These are phyloP conservation scores for Hippocampus abdominalis DNA, from an alignment of 2,113 vertebrate species.

Conservation along the genomic window DNA sequence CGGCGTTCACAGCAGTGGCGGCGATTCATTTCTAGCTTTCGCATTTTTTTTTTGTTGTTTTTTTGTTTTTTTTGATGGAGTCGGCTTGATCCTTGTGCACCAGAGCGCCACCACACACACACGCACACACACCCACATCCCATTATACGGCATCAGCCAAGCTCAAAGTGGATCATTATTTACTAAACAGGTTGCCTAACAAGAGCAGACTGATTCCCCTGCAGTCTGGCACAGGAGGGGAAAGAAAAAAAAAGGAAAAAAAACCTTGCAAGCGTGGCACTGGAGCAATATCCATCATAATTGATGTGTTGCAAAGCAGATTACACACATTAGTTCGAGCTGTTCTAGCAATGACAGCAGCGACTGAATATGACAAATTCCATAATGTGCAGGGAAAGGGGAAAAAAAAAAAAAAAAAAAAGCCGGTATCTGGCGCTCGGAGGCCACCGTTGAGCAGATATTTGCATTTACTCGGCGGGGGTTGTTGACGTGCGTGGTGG, in stretches of 20 bases:
- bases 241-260: slow-evolving; percentile 31
- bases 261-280: slow-evolving; percentile 64
- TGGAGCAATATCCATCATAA: slow-evolving; percentile 79
- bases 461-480: slow-evolving; percentile 50
- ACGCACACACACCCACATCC: slow-evolving; percentile 25
- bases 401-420: slow-evolving; percentile 1
- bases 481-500: slow-evolving; percentile 28
- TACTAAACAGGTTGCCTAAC: slow-evolving; percentile 80
- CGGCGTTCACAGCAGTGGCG: slow-evolving; percentile 18
- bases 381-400: slow-evolving; percentile 62
- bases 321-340: slow-evolving; percentile 81
- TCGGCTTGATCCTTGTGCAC: slow-evolving; percentile 51
- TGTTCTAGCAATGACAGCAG: slow-evolving; percentile 78
- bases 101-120: slow-evolving; percentile 15
- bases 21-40: slow-evolving; percentile 61
- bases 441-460: slow-evolving; percentile 56
- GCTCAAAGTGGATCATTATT: slow-evolving; percentile 75
- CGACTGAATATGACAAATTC: slow-evolving; percentile 82
- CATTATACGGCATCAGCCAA: slow-evolving; percentile 61
- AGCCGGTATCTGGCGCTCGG: slow-evolving; percentile 50
- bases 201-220: slow-evolving; percentile 77
- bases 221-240: slow-evolving; percentile 43
- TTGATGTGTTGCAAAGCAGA: slow-evolving; percentile 83
- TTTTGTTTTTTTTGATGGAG: slow-evolving; percentile 43
- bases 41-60: slow-evolving; percentile 22